Conservation (phyloP, 37 sponge, comb jelly and placozoan genomes). For the Chondrosia reniformis region DNA sequence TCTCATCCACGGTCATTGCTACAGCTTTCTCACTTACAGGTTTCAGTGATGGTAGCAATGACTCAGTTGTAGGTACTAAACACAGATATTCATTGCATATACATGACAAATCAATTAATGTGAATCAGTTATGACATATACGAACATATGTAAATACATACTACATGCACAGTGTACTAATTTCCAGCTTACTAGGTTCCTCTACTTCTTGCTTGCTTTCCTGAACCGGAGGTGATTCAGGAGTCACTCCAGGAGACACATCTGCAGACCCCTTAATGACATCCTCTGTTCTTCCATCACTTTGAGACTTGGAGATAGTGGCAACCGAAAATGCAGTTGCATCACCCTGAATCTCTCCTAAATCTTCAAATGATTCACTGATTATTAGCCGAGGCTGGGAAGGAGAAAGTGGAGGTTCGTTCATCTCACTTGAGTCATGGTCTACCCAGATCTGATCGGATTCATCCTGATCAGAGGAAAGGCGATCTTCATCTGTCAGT, state of each 20-base stretch:
- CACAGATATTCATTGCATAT: neutral
- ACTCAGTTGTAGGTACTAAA: neutral
- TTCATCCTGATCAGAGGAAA: neutral
- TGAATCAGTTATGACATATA: neutral
- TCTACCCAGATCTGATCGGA: slow-evolving; percentile 18
- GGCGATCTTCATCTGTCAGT: neutral
- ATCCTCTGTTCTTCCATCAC: no score
- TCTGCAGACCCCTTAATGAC: no score
- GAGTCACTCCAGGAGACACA: no score
- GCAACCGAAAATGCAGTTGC: neutral
- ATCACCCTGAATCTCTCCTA: neutral
- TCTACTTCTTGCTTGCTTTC: no score
- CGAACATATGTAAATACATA: neutral
- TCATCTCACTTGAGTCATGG: no score
- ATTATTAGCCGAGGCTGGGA: no score
- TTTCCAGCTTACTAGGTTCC: no score
- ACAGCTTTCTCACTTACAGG: slow-evolving; percentile 7
- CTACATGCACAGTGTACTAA: neutral
- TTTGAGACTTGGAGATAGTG: no score
- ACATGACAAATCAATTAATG: neutral
- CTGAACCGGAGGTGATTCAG: no score
- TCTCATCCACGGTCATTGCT: slow-evolving; percentile 16
- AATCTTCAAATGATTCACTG: neutral
- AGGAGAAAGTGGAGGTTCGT: no score
- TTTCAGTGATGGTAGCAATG: neutral